Evolutionary conservation across 2,113 vertebrate genomes (phyloP).

Genomic region (Zosterops pallidus): DNA sequence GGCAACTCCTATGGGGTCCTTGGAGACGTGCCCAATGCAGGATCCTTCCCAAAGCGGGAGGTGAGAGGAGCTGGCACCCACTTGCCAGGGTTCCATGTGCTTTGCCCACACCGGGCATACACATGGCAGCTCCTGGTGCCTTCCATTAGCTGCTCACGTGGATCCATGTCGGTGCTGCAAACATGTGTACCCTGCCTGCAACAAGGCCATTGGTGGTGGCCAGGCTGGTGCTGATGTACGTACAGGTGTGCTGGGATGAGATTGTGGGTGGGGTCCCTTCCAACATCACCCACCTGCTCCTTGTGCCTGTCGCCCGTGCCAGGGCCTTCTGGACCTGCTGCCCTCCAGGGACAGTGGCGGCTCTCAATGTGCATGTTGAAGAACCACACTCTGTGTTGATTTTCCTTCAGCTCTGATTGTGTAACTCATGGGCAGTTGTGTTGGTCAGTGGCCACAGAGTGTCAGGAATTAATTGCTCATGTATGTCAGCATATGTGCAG

Average conservation of each 20-base stretch:
- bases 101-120: accelerated
- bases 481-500: neutral
- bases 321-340: neutral
- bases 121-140: accelerated
- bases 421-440: accelerated
- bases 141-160: accelerated
- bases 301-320: accelerated
- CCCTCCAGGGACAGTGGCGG: accelerated
- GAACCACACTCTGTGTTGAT: neutral
- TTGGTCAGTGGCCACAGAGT: accelerated
- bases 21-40: neutral
- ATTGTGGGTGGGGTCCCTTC: neutral
- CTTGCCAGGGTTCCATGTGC: accelerated
- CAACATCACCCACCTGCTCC: neutral
- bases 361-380: accelerated
- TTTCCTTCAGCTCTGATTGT: neutral
- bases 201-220: accelerated
- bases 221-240: neutral
- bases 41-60: accelerated
- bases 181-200: accelerated
- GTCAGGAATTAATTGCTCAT: too few relatives aligned
- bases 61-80: neutral
- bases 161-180: accelerated
- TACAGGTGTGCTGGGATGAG: neutral
- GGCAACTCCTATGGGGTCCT: neutral